phyloP scores from a whole-genome alignment of 2,113 vertebrate species.

The Tiliqua scincoides region DNA sequence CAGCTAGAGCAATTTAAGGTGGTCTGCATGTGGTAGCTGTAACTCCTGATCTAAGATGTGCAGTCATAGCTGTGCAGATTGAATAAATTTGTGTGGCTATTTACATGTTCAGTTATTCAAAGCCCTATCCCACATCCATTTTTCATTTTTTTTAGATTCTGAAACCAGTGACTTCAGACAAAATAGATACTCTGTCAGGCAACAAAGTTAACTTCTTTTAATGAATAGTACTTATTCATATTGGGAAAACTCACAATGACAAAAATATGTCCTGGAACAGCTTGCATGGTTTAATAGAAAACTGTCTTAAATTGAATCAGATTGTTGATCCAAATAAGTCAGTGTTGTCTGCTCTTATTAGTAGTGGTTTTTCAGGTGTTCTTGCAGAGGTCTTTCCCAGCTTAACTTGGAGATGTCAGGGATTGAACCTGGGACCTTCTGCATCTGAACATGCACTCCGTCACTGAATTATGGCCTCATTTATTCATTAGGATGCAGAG shows the following conservation, averaged over 20 bases:
- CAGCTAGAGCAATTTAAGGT: not conserved
- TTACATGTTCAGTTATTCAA: conserved; percentile 47
- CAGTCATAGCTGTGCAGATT: not conserved
- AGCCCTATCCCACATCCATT: conserved; percentile 63
- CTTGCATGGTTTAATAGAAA: not conserved
- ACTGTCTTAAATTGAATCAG: too few relatives aligned
- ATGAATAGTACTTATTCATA: not conserved
- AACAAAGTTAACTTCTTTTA: not conserved
- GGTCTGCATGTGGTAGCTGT: not conserved
- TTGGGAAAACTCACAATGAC: not conserved
- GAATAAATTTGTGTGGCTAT: conserved; percentile 34
- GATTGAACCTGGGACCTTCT: too few relatives aligned
- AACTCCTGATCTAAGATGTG: conserved; percentile 2
- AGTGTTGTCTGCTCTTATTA: too few relatives aligned
- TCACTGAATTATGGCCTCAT: not conserved
- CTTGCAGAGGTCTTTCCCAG: too few relatives aligned
- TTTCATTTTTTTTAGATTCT: conserved; percentile 55
- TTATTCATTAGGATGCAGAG: not conserved
- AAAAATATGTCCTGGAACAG: conserved; percentile 3
- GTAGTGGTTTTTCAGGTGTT: too few relatives aligned
- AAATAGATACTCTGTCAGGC: conserved; percentile 25
- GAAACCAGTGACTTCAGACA: conserved; percentile 54
- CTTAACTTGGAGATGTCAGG: too few relatives aligned
- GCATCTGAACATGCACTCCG: too few relatives aligned
- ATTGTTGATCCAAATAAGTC: too few relatives aligned